Percentiles rank a stretch among this genome's conserved stretches.
Evolutionary conservation across 92 coral and sea anemone species (phyloP).

Genomic region (Muricea muricata): DNA sequence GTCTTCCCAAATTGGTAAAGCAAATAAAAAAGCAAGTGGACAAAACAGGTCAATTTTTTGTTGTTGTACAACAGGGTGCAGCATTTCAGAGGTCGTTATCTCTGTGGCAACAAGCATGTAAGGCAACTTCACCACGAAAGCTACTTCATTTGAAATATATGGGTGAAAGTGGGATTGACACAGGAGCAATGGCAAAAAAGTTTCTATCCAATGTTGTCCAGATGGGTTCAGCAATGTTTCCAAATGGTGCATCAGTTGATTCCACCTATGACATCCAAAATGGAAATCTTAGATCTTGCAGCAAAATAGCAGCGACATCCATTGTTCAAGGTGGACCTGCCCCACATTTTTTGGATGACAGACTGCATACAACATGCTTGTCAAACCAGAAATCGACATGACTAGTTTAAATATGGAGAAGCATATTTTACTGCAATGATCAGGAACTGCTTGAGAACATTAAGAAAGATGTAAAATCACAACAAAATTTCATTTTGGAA

Average conservation of each 20-base stretch:
- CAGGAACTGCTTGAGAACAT: conserved; percentile 49
- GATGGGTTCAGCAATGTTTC: conserved; percentile 58
- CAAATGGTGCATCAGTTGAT: conserved; percentile 65
- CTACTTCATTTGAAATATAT: background rate
- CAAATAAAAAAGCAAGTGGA: conserved; percentile 42
- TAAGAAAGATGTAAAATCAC: conserved; percentile 56
- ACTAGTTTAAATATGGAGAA: conserved; percentile 55
- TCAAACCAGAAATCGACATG: conserved; percentile 53
- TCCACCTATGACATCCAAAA: conserved; percentile 65
- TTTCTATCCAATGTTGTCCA: conserved; percentile 51
- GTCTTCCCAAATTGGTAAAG: conserved; percentile 49
- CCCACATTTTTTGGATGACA: conserved; percentile 63
- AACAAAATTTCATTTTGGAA: conserved; percentile 63
- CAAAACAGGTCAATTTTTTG: conserved; percentile 49
- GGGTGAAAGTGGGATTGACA: background rate
- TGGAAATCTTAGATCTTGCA: conserved; percentile 70
- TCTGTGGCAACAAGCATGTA: conserved; percentile 63
- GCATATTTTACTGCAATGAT: conserved; percentile 71
- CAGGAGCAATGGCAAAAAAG: conserved; percentile 35
- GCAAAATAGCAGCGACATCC: conserved; percentile 67
- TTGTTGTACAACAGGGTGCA: conserved; percentile 52
- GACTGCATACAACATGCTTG: conserved; percentile 61
- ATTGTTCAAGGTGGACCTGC: conserved; percentile 74
- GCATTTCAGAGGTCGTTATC: conserved; percentile 58
- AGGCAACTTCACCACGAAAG: conserved; percentile 52